Base-by-base conservation (phyloP, 2,113 vertebrate species). In the Atrichornis clamosus region DNA sequence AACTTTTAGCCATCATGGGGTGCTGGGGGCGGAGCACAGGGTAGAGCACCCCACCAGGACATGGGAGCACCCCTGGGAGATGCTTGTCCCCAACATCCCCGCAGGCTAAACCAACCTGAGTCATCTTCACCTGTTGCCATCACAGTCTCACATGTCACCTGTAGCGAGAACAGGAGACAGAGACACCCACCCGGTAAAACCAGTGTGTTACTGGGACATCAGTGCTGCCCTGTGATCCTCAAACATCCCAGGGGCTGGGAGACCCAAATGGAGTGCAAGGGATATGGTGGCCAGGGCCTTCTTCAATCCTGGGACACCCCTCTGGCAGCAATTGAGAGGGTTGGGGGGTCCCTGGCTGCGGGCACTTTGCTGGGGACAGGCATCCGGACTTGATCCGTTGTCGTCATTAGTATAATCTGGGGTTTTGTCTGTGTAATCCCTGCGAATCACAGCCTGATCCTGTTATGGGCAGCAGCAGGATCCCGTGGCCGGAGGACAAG, bases 81-180 rank as follows among this genome's bases (percentile, higher is more conserved):
- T 50, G 22, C 15, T 76, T 13, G 1, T 37, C 42, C 42, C 56
- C 32, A 8, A 0, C 30, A 6, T 8, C 17, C 62, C 62, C 17
- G 2, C 2, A 2, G 56, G 28, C 9, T 19, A 19, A 87, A 75
- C 95, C 4, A 2, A 94, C 96, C 86, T 95, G 94, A 83, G 44
- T 70, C 49, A 20, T 55, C 10, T 53, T 91, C 3, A 5, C 24
- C 42, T n/a, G 1, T 46, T 50, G 10, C 20, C 0, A 4, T 63
- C 55, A 56, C 32, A 24, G 8, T 37, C 26, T 64, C 50, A 1
- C 98, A 98, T 19, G 14, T 50, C 33, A 96, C 97, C 98, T 98
- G 89, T 5, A 2, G 74, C 63, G 44, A 68, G 22, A 95, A 37
- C 7, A 5, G 0, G 65, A 33, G 41, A 50, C 0, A 2, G 46